phyloP scores from a whole-genome alignment of 2,113 vertebrate species.

The Pimephales promelas region DNA sequence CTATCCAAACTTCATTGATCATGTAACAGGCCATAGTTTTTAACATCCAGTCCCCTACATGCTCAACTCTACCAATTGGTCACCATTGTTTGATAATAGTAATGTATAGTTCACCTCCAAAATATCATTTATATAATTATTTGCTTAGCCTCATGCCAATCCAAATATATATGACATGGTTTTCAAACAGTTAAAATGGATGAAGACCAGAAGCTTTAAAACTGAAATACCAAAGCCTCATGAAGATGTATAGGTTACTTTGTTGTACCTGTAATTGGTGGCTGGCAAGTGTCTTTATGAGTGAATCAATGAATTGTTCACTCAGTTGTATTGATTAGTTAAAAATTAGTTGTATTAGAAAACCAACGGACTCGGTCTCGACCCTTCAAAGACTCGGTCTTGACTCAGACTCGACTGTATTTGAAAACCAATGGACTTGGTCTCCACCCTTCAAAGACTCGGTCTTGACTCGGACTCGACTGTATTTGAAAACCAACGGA shows the following conservation, averaged over 20 bases:
- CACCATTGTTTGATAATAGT: not conserved
- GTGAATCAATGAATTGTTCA: not conserved
- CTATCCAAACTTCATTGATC: not conserved
- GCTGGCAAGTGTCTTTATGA: not conserved
- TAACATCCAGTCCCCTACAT: not conserved
- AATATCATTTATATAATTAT: not conserved
- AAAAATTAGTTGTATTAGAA: too few relatives aligned
- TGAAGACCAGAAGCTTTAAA: not conserved
- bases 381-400: too few relatives aligned
- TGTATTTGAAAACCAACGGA: too few relatives aligned
- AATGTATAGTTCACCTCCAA: not conserved
- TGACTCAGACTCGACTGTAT: too few relatives aligned
- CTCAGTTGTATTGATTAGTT: not conserved
- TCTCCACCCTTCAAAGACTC: too few relatives aligned
- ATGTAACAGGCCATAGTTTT: not conserved
- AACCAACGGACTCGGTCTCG: too few relatives aligned
- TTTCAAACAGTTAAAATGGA: not conserved
- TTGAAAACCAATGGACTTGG: too few relatives aligned
- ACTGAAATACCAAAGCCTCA: not conserved
- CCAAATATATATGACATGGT: not conserved
- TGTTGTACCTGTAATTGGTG: not conserved
- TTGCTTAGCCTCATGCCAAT: not conserved
- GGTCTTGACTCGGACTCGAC: too few relatives aligned
- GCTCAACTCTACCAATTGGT: not conserved
- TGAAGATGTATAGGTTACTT: not conserved